Evolutionary conservation across 2,113 vertebrate species (phyloP).

Genomic region (Periophthalmodon schlosseri): DNA sequence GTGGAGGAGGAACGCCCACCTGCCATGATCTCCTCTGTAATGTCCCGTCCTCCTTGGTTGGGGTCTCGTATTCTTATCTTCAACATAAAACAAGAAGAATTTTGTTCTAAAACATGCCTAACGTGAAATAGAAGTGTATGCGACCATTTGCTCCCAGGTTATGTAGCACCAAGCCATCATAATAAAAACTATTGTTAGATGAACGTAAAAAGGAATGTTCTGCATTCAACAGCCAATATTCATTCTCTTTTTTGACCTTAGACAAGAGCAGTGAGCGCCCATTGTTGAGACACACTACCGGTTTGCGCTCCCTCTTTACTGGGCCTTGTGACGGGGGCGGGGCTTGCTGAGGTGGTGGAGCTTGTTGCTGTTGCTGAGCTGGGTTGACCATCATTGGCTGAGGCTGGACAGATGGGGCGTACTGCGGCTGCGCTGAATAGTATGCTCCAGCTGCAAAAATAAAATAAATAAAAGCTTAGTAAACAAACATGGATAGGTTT

Average conservation of each 20-base stretch:
- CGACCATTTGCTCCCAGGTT: constrained; percentile 13
- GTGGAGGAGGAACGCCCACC: constrained; percentile 91
- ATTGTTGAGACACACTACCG: constrained; percentile 78
- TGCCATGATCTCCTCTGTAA: constrained; percentile 98
- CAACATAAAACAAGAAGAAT: constrained; percentile 2
- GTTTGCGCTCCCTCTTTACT: constrained; percentile 90
- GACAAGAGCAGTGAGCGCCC: constrained; percentile 42
- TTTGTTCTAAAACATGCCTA: neutral
- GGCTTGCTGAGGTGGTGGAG: constrained; percentile 73
- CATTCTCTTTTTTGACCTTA: constrained; percentile 54
- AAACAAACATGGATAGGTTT: neutral
- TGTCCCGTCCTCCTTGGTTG: constrained; percentile 95
- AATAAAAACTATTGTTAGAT: constrained; percentile 49
- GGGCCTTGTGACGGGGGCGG: constrained; percentile 76
- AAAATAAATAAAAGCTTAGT: constrained; percentile 17
- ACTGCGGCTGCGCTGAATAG: constrained; percentile 90
- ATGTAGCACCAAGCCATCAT: constrained; percentile 26
- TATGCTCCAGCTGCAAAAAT: constrained; percentile 85
- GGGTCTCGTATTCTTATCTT: constrained; percentile 98
- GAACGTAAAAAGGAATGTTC: constrained; percentile 63
- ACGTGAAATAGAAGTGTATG: constrained; percentile 13
- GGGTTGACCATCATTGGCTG: constrained; percentile 88
- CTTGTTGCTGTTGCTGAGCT: constrained; percentile 76
- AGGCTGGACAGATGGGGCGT: constrained; percentile 83
- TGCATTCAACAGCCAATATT: constrained; percentile 51